Conservation (phyloP, 2,797 vertebrate genomes). For the Zenarchopterus dispar region DNA sequence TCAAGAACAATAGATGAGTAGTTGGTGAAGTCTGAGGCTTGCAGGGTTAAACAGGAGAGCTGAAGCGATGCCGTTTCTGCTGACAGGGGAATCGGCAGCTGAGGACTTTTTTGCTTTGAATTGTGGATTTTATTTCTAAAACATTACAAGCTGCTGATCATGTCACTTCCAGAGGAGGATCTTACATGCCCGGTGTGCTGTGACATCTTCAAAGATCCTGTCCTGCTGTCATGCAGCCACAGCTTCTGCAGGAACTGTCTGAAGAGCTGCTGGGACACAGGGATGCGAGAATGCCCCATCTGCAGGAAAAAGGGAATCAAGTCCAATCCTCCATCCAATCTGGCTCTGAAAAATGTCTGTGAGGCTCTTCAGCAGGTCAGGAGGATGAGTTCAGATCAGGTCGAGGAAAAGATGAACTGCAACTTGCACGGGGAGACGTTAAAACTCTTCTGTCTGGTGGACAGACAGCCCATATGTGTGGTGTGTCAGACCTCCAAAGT, state of each 20-base stretch:
- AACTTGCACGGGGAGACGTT: constrained; percentile 73
- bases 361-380: constrained; percentile 65
- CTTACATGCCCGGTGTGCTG: constrained; percentile 81
- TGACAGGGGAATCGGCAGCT: constrained; percentile 4
- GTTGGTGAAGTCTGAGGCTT: neutral
- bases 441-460: constrained; percentile 81
- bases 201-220: constrained; percentile 81
- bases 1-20: constrained; percentile 53
- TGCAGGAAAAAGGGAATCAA: constrained; percentile 75
- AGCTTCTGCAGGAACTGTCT: constrained; percentile 82
- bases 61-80: neutral
- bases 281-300: constrained; percentile 74
- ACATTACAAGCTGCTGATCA: constrained; percentile 21
- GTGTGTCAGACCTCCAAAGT: constrained; percentile 80
- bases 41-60: neutral
- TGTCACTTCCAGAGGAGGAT: constrained; percentile 81
- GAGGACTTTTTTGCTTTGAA: constrained; percentile 25
- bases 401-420: constrained; percentile 61
- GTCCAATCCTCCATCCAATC: constrained; percentile 68
- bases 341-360: constrained; percentile 83
- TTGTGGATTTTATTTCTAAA: constrained; percentile 27
- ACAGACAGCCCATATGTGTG: constrained; percentile 80
- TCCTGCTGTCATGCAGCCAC: constrained; percentile 82
- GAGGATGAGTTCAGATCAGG: constrained; percentile 27
- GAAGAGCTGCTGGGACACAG: constrained; percentile 69